Conservation (phyloP, 2,888 invertebrate genomes). For the Empis stercorea region DNA sequence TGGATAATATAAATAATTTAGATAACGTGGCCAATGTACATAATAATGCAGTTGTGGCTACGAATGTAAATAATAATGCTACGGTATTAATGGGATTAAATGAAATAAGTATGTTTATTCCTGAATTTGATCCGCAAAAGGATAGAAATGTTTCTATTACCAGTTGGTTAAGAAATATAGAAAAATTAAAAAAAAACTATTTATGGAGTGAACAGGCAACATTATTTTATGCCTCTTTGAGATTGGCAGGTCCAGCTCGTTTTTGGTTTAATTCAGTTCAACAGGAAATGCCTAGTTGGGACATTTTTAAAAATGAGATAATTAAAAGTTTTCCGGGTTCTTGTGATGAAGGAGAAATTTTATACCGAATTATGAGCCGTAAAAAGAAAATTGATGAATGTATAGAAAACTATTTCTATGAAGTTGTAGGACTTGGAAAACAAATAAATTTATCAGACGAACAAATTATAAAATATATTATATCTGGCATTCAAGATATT, state of each 20-base stretch:
- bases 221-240: slow-evolving; percentile 2
- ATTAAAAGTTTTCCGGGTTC: background rate
- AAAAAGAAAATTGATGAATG: background rate
- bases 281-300: background rate
- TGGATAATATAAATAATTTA: too few relatives aligned
- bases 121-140: background rate
- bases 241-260: background rate
- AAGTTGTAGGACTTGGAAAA: background rate
- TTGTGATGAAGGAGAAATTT: background rate
- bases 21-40: too few relatives aligned
- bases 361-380: background rate
- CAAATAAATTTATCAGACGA: background rate
- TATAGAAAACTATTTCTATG: background rate
- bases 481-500: background rate
- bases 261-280: background rate
- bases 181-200: background rate
- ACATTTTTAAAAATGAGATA: background rate
- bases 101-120: background rate
- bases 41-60: too few relatives aligned
- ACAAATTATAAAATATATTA: background rate
- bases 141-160: background rate
- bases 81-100: background rate
- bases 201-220: background rate
- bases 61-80: too few relatives aligned
- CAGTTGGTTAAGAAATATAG: background rate